These are phyloP conservation scores for Drosophila nebulosa DNA, from an alignment of 1,140 invertebrate genomes.

Conservation along the genomic window DNA sequence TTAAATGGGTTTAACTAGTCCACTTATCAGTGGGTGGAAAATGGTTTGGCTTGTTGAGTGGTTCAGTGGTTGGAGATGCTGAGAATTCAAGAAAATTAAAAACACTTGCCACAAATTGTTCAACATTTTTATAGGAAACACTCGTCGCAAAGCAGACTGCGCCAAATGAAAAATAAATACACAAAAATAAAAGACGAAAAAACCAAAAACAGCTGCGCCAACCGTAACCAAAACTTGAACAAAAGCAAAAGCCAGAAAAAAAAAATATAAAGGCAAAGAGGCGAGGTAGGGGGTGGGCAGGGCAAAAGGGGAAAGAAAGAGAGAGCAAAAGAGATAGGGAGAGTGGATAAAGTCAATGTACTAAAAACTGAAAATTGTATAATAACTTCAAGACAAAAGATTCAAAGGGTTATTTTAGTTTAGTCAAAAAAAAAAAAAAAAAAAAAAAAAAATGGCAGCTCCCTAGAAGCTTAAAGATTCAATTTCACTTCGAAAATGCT, in stretches of 20 bases:
- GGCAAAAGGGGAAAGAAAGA: conserved; percentile 19
- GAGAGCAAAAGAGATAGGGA: not conserved
- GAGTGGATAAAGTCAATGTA: conserved; percentile 38
- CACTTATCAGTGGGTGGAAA: not conserved
- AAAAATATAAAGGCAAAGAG: not conserved
- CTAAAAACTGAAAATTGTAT: conserved; percentile 33
- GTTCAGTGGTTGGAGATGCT: conserved; percentile 9
- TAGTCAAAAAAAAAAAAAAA: not conserved
- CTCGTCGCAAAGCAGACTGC: conserved; percentile 17
- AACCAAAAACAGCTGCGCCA: conserved; percentile 40
- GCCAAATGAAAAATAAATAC: conserved; percentile 6
- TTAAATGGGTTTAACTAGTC: conserved; percentile 7
- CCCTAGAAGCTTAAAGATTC: too few species aligned
- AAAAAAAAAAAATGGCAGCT: not conserved
- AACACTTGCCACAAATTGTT: too few species aligned
- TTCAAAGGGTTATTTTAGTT: too few species aligned
- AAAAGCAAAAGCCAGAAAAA: conserved; percentile 6
- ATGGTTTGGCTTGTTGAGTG: too few species aligned
- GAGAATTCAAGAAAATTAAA: not conserved
- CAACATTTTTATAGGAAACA: too few species aligned
- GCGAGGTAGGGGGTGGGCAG: too few species aligned
- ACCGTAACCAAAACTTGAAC: conserved; percentile 19
- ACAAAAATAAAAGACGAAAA: not conserved
- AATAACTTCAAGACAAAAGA: conserved; percentile 41
- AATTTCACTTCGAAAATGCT: too few species aligned